phyloP scores from a whole-genome alignment of 2,113 vertebrate species.

The Amblyopsis rosae region DNA sequence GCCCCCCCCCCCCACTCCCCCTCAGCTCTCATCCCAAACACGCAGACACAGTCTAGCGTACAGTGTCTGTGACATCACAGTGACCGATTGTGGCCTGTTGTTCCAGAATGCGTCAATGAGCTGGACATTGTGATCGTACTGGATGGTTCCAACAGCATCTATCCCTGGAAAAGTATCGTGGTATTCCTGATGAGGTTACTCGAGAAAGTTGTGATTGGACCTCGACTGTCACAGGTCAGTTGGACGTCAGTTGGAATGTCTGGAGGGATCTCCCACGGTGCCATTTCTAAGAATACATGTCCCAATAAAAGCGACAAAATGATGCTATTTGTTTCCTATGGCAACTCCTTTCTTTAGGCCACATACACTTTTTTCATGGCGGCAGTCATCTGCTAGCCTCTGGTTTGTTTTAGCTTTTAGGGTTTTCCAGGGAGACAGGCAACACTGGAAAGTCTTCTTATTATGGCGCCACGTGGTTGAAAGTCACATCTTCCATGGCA shows the following conservation, averaged over 20 bases:
- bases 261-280: background rate
- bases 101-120: conserved; percentile 86
- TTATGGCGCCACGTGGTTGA: conserved; percentile 33
- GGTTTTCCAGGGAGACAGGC: conserved; percentile 65
- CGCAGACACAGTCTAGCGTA: background rate
- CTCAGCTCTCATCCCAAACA: background rate
- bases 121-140: conserved; percentile 93
- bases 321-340: no score
- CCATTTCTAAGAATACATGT: conserved; percentile 16
- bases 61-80: no score
- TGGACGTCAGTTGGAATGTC: no score
- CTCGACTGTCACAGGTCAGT: conserved; percentile 86
- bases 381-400: background rate
- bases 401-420: conserved; percentile 24
- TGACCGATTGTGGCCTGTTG: conserved; percentile 25
- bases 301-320: no score
- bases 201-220: conserved; percentile 84
- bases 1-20: background rate
- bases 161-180: conserved; percentile 87
- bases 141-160: conserved; percentile 97
- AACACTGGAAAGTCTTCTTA: conserved; percentile 64
- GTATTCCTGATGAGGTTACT: conserved; percentile 85
- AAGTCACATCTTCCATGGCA: conserved; percentile 69
- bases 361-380: no score
- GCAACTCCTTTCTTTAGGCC: no score